A percentile compares a stretch with the other conserved stretches of the same genome.
Evolutionary conservation across 2,888 invertebrate genomes (phyloP).

Genomic region (Chrysotoxum bicinctum): DNA sequence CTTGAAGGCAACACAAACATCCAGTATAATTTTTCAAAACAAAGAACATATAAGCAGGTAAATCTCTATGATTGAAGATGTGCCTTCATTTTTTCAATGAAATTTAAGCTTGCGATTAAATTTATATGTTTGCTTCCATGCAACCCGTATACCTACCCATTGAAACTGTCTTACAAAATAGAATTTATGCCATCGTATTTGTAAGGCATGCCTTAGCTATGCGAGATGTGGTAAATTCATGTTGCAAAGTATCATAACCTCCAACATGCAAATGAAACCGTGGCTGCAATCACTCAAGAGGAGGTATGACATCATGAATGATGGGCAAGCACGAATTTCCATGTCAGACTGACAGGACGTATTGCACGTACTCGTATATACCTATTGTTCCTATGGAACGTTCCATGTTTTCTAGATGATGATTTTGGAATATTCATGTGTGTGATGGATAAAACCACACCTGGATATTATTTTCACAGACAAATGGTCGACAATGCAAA

Average conservation of each 20-base stretch:
- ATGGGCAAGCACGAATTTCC: slow-evolving; percentile 38
- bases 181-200: slow-evolving; percentile 52
- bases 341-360: slow-evolving; percentile 41
- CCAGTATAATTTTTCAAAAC: neutral
- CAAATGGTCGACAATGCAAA: neutral
- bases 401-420: neutral
- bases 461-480: neutral
- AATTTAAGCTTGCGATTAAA: slow-evolving; percentile 6
- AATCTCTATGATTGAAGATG: neutral
- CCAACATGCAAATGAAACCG: slow-evolving; percentile 52
- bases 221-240: neutral
- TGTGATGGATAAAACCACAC: slow-evolving; percentile 9
- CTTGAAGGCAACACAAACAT: neutral
- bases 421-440: neutral
- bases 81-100: neutral
- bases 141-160: neutral
- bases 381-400: neutral
- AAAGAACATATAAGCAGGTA: neutral
- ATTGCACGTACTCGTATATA: neutral
- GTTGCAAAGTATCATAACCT: slow-evolving; percentile 35
- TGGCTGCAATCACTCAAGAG: slow-evolving; percentile 51
- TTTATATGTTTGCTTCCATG: neutral
- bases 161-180: slow-evolving; percentile 38
- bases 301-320: slow-evolving; percentile 46
- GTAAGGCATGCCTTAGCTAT: slow-evolving; percentile 23